A percentile compares a stretch with the other conserved stretches of the same genome.
These are phyloP conservation scores for Brienomyrus longianalis DNA, from an alignment of 2,113 vertebrate genomes.

Conservation along the genomic window DNA sequence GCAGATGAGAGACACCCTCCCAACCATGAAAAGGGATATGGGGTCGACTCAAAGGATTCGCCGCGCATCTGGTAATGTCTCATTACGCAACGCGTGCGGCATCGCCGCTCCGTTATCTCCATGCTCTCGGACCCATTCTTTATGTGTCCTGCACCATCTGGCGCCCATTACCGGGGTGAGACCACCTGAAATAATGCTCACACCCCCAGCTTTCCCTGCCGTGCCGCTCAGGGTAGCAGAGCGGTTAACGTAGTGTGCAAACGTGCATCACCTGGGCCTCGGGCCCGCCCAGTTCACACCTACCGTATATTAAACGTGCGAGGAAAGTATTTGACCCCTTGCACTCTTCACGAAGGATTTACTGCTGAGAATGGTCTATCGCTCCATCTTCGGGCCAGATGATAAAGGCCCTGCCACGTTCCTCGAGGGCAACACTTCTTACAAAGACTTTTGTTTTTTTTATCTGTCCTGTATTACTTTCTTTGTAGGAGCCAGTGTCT, in stretches of 20 bases:
- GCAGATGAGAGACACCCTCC: not conserved
- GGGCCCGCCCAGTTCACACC: slow-evolving; percentile 47
- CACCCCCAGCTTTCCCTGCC: slow-evolving; percentile 42
- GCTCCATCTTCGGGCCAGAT: not conserved
- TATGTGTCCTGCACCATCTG: slow-evolving; percentile 41
- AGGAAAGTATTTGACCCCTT: slow-evolving; percentile 49
- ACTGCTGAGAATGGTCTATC: slow-evolving; percentile 26
- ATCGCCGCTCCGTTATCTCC: not conserved
- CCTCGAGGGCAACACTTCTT: not conserved
- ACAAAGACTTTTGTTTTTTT: not conserved
- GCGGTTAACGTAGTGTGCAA: slow-evolving; percentile 43
- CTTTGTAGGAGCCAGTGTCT: not conserved
- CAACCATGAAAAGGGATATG: not conserved
- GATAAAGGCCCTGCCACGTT: not conserved
- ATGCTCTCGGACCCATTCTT: slow-evolving; percentile 15
- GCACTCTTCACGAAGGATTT: slow-evolving; percentile 51
- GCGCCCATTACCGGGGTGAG: slow-evolving; percentile 18
- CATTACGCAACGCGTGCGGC: slow-evolving; percentile 24
- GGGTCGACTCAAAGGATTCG: not conserved
- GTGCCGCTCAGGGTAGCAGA: slow-evolving; percentile 37
- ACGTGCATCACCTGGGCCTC: slow-evolving; percentile 43
- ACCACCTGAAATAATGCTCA: slow-evolving; percentile 44
- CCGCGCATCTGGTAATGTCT: not conserved
- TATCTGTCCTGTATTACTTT: no score
- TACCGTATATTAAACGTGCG: slow-evolving; percentile 48